Base-by-base conservation (phyloP, 1,140 invertebrate genomes). In the Druon quercuslanigerum region DNA sequence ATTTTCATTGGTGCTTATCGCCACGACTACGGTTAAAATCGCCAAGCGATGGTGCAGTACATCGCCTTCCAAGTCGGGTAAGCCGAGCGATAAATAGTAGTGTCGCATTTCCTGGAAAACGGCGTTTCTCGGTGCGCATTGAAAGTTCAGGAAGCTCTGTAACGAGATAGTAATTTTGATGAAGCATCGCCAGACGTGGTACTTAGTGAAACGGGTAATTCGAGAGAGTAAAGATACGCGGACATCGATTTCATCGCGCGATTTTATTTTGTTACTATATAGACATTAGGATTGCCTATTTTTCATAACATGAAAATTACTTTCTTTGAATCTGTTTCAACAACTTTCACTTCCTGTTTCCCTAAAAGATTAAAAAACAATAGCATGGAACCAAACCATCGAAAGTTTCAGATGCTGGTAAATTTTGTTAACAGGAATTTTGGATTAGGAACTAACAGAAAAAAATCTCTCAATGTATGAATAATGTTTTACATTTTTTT, bases 141-240 rank as follows among this genome's bases (percentile, higher is more conserved):
- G 52, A 54, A 54, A 54, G n/a, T 54, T 54, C 25, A 72, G 66
- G 19, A 78, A 78, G 54, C 51, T n/a, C 54, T 74, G 50, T 78
- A 78, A 78, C 77, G 77, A 78, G 66, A 75, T 78, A 73, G 74
- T 79, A 79, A 79, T 79, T 71, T 75, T 79, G 77, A 79, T 56
- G 77, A 72, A 78, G 73, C 75, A 75, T 72, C 54, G 50, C 50
- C 73, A 54, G 52, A 54, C 52, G 6, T 54, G 52, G n/a, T 54
- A 54, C 52, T 54, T n/a, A 54, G 17, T 9, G 4, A 6, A 9
- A 54, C 52, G 17, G 17, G n/a, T 19, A 54, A 54, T 54, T 6
- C 40, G 40, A 46, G 40, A 46, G 7, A 46, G 40, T 46, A 46
- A 46, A 46, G 9, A 46, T 0, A 3, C 16, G 8, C 52, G 52